phyloP scores from a whole-genome alignment of 2,113 vertebrate species.

The Cinclus mexicanus region DNA sequence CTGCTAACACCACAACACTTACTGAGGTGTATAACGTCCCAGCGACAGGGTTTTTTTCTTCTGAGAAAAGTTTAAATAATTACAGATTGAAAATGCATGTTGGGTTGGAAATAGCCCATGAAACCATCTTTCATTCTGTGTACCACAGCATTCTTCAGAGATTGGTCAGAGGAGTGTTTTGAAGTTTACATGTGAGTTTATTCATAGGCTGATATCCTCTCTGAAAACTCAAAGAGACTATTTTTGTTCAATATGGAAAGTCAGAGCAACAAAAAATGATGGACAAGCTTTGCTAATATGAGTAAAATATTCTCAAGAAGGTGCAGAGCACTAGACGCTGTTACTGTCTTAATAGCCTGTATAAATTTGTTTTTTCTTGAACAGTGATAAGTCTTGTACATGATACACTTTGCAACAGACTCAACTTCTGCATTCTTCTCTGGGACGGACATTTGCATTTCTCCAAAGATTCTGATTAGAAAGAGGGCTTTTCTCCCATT shows the following conservation, averaged over 20 bases:
- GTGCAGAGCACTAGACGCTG: background rate
- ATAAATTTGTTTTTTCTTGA: background rate
- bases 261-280: background rate
- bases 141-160: background rate
- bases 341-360: background rate
- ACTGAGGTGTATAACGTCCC: slow-evolving; percentile 5
- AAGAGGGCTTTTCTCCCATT: background rate
- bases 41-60: background rate
- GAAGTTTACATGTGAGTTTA: background rate
- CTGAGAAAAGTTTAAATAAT: slow-evolving; percentile 22
- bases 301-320: background rate
- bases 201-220: background rate
- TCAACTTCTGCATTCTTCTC: background rate
- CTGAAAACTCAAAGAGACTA: background rate
- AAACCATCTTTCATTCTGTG: slow-evolving; percentile 15
- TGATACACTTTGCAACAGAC: background rate
- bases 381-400: background rate
- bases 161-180: background rate
- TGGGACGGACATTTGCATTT: background rate
- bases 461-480: background rate
- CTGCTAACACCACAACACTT: slow-evolving; percentile 3
- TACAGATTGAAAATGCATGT: background rate
- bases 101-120: background rate
- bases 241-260: background rate
- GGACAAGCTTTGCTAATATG: background rate